phyloP scores from a whole-genome alignment of 2,888 invertebrate species.

The Leptogaster cylindrica region DNA sequence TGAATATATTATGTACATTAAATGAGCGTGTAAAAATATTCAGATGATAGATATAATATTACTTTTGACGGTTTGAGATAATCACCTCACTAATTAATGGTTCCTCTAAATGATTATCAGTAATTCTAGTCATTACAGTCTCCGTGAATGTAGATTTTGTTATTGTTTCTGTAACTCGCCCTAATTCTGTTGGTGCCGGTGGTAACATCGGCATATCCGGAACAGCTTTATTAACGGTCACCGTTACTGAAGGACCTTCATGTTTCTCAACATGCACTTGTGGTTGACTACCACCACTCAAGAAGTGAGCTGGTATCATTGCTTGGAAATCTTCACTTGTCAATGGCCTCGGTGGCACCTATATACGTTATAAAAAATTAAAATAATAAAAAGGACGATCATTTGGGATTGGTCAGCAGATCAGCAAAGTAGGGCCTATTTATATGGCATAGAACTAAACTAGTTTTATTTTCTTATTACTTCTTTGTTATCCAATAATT shows the following conservation, averaged over 20 bases:
- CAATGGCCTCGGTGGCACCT: constrained; percentile 74
- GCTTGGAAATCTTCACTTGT: constrained; percentile 95
- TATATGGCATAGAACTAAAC: not conserved
- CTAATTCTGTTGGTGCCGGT: constrained; percentile 82
- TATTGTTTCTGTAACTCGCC: constrained; percentile 91
- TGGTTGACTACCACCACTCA: constrained; percentile 80
- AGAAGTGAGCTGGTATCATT: constrained; percentile 92
- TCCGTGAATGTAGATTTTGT: constrained; percentile 96
- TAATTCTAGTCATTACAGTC: constrained; percentile 91
- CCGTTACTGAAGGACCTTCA: constrained; percentile 70
- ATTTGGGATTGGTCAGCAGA: constrained; percentile 11
- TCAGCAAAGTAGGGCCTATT: constrained; percentile 21
- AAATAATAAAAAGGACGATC: constrained; percentile 41
- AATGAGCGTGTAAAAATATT: constrained; percentile 22
- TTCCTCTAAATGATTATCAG: constrained; percentile 86
- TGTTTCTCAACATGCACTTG: constrained; percentile 61
- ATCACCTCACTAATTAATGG: constrained; percentile 89
- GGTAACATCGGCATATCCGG: constrained; percentile 77
- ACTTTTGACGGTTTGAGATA: constrained; percentile 53
- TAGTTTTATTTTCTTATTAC: not conserved
- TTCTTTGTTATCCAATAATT: not conserved
- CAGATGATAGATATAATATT: constrained; percentile 14
- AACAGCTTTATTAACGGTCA: constrained; percentile 80
- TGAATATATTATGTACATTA: constrained; percentile 29
- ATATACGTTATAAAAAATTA: constrained; percentile 41